phyloP scores from a whole-genome alignment of 2,113 vertebrate species.

The Pandion haliaetus region DNA sequence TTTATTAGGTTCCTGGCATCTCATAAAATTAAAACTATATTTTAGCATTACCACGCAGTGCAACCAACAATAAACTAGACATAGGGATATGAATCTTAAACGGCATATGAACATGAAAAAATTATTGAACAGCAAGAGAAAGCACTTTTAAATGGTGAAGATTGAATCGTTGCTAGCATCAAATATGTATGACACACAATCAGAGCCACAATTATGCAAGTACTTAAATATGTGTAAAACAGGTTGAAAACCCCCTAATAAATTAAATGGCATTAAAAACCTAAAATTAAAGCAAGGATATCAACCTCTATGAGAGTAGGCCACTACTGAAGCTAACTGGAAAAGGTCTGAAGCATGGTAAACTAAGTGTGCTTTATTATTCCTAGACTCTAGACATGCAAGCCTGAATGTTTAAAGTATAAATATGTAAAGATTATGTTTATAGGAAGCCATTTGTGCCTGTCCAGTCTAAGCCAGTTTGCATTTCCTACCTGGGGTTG shows the following conservation, averaged over 20 bases:
- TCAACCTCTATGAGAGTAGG: neutral
- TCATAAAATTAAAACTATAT: constrained; percentile 20
- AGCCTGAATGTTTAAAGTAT: neutral
- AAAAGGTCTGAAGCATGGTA: neutral
- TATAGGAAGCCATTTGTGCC: neutral
- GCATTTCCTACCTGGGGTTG: neutral
- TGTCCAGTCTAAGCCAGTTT: neutral
- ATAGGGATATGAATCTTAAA: neutral
- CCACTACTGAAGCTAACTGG: neutral
- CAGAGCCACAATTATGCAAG: neutral
- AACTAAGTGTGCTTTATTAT: neutral
- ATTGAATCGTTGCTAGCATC: neutral
- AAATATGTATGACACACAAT: neutral
- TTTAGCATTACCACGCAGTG: neutral
- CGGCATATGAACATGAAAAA: neutral
- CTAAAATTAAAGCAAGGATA: neutral
- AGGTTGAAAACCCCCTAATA: neutral
- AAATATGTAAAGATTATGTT: neutral
- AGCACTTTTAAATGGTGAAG: neutral
- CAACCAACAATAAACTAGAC: neutral
- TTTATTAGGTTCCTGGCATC: neutral
- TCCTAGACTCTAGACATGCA: neutral
- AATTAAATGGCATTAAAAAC: neutral
- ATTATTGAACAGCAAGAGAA: neutral
- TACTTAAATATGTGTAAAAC: neutral